phyloP scores from a whole-genome alignment of 2,797 vertebrate species.

The Anniella stebbinsi region DNA sequence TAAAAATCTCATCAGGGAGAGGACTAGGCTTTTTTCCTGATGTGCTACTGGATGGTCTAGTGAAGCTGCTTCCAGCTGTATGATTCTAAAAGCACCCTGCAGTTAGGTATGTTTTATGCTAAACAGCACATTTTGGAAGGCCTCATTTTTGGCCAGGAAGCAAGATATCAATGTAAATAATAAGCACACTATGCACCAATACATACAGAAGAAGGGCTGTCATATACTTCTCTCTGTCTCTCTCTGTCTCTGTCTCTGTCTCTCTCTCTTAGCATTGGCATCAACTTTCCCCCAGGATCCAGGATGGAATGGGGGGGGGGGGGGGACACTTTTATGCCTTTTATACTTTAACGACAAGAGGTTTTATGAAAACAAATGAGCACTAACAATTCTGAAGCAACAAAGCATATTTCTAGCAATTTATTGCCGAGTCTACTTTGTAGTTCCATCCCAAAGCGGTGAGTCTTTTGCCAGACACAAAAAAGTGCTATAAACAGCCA shows the following conservation, averaged over 20 bases:
- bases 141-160: neutral
- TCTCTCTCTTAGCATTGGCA: neutral
- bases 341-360: accelerated
- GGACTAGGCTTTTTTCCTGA: neutral
- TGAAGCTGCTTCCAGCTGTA: neutral
- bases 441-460: slow-evolving; percentile 77
- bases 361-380: slow-evolving; percentile 29
- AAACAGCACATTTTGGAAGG: neutral
- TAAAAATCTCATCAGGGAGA: neutral
- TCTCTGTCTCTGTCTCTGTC: neutral
- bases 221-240: neutral
- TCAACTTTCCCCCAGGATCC: slow-evolving; percentile 1
- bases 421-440: slow-evolving; percentile 78
- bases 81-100: neutral
- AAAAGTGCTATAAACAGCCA: slow-evolving; percentile 86
- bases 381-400: slow-evolving; percentile 65
- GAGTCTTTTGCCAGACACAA: slow-evolving; percentile 80
- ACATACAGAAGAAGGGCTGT: neutral
- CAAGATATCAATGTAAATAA: neutral
- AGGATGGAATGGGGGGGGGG: neutral
- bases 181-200: neutral
- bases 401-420: slow-evolving; percentile 69
- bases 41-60: neutral
- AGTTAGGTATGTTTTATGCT: neutral
- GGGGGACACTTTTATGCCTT: slow-evolving; percentile 12